Base-by-base conservation (phyloP, 2,113 vertebrate genomes). In the Neodon shergylaensis region DNA sequence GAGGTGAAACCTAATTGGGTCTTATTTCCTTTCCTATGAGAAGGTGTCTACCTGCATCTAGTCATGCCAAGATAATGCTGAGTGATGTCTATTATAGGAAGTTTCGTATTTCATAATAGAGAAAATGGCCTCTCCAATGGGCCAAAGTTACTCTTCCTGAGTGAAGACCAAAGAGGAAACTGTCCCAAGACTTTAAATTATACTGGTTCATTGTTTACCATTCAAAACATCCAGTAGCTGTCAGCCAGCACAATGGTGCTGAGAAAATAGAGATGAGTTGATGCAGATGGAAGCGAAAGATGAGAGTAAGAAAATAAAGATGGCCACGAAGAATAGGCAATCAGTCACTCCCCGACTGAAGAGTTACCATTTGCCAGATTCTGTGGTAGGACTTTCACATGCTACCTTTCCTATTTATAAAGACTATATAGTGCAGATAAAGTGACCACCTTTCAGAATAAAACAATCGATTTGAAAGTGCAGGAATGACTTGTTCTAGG, bases 1-100 rank as follows among this genome's bases (percentile, higher is more conserved):
- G 49, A 73, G 81, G 42, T 17, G 93, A 94, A 97, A 88, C 54
- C 31, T 77, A 97, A 93, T 9, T 96, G 1, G 96, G 54, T 79
- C 39, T 90, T 93, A 73, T 52, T 84, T 72, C 54, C 65, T 83
- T 93, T 94, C 74, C 73, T 76, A 84, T 33, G 36, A 88, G 52
- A 76, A 86, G 90, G 24, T 68, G 63, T 92, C 13, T 86, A 66
- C 12, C 47, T 54, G 52, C 19, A 63, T 83, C 44, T 87, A 90
- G 84, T 94, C 68, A 95, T 61, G 22, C n/a, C 77, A 66, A 82
- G 74, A 42, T 88, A 94, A 94, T 4, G 94, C 66, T 68, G 28
- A 42, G 92, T 12, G 4, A 77, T 22, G 63, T 72, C 92, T 95
- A 91, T 91, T 96, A 14, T 87, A 39, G 76, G 7, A 74, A 54